Percentiles rank a stretch among this genome's conserved stretches.
phyloP scores from a whole-genome alignment of 2,113 vertebrate genomes.

The Morone chrysops region DNA sequence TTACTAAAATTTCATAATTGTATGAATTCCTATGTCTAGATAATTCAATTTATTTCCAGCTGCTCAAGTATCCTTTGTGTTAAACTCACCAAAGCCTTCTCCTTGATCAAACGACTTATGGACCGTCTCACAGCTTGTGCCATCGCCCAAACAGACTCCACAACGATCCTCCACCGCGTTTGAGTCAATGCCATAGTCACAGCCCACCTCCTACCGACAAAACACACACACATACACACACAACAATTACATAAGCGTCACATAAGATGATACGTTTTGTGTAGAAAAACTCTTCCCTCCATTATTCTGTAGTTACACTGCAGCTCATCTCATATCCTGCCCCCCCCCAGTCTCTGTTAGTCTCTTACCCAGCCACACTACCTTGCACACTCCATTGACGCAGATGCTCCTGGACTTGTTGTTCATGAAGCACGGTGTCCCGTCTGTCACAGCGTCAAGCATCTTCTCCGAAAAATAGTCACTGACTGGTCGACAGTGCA shows the following conservation, averaged over 20 bases:
- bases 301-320: neutral
- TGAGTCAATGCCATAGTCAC: constrained; percentile 96
- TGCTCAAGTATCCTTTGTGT: constrained; percentile 10
- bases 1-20: constrained; percentile 36
- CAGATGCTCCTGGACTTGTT: constrained; percentile 92
- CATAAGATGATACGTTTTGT: neutral
- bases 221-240: constrained; percentile 35
- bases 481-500: constrained; percentile 90
- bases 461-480: constrained; percentile 95
- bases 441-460: constrained; percentile 94
- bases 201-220: constrained; percentile 89
- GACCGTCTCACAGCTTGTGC: constrained; percentile 91
- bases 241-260: constrained; percentile 13
- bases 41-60: constrained; percentile 41
- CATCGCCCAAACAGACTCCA: constrained; percentile 94
- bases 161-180: constrained; percentile 94
- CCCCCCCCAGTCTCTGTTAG: constrained; percentile 38
- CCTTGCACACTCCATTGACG: constrained; percentile 99
- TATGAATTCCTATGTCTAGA: constrained; percentile 6
- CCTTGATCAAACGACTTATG: constrained; percentile 89
- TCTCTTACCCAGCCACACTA: constrained; percentile 89
- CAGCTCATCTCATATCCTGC: constrained; percentile 15
- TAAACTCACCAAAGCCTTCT: constrained; percentile 91
- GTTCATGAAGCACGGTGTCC: constrained; percentile 94
- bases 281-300: constrained; percentile 8